Conservation (phyloP, 2,888 invertebrate species). For the Plebejus argus region DNA sequence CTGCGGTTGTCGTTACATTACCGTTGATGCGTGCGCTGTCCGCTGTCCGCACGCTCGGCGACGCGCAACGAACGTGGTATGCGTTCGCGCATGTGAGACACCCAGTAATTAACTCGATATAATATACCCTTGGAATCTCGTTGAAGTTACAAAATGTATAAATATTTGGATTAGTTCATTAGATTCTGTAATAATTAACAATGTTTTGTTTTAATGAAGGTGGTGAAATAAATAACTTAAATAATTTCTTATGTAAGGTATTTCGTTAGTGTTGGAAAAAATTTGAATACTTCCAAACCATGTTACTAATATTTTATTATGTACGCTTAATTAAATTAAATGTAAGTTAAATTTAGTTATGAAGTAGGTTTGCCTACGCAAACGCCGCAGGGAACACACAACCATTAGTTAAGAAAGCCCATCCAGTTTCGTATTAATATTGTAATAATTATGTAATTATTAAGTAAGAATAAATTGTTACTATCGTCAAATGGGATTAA, state of each 20-base stretch:
- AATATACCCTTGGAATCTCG: not conserved
- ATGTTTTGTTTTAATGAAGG: not conserved
- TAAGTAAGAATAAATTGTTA: not conserved
- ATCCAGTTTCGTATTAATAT: conserved; percentile 16
- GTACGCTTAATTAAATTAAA: not conserved
- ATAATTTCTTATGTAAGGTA: no score
- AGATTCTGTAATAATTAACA: not conserved
- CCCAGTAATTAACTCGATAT: conserved; percentile 20
- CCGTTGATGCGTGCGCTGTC: conserved; percentile 43
- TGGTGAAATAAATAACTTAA: not conserved
- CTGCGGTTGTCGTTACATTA: conserved; percentile 37
- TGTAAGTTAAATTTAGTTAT: not conserved
- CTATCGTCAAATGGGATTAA: not conserved
- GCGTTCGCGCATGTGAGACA: conserved; percentile 44
- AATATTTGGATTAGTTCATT: not conserved
- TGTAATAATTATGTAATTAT: not conserved
- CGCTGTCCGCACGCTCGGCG: conserved; percentile 44
- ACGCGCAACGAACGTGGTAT: conserved; percentile 49
- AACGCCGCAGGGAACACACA: not conserved
- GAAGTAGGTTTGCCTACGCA: not conserved
- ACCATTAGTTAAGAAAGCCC: not conserved
- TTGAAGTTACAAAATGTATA: not conserved
- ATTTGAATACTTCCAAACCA: not conserved
- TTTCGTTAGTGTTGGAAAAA: not conserved
- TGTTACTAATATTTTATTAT: not conserved